A percentile compares a stretch with the other conserved stretches of the same genome.
Conservation (phyloP, 1,140 invertebrate genomes). For the Lordiphosa collinella region DNA sequence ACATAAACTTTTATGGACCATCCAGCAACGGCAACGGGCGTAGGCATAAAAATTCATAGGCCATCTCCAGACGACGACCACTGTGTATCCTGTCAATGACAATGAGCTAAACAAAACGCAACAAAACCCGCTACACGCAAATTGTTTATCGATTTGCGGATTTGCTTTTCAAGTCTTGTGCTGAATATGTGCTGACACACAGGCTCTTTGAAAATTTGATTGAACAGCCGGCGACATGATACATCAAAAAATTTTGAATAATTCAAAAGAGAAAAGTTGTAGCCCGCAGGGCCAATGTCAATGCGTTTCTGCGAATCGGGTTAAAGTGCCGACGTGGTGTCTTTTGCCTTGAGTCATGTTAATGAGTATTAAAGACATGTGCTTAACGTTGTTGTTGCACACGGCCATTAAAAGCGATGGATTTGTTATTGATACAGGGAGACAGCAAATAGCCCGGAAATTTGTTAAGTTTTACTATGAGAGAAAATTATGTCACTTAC, state of each 20-base stretch:
- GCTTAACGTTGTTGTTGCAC: no score
- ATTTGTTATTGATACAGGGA: no score
- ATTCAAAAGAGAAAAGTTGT: background rate
- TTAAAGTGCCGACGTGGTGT: no score
- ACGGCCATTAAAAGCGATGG: no score
- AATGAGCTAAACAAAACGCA: conserved; percentile 13
- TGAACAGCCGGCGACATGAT: background rate
- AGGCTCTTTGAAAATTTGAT: background rate
- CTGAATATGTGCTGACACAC: conserved; percentile 5
- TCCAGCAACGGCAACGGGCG: no score
- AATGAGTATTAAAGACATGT: no score
- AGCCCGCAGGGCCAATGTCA: background rate
- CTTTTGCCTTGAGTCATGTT: no score
- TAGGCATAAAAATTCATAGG: conserved; percentile 13
- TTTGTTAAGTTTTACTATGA: no score
- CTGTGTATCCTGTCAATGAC: conserved; percentile 16
- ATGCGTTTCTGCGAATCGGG: no score
- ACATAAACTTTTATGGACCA: conserved; percentile 21
- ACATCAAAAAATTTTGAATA: background rate
- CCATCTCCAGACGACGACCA: background rate
- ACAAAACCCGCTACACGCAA: conserved; percentile 8
- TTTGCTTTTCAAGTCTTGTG: conserved; percentile 12
- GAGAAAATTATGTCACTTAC: no score
- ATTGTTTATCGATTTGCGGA: conserved; percentile 33
- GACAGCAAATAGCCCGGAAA: no score